Evolutionary conservation across 1,140 invertebrate genomes (phyloP), one percentile per base, ranked within the genome.

Genomic region (Forficula auricularia): DNA sequence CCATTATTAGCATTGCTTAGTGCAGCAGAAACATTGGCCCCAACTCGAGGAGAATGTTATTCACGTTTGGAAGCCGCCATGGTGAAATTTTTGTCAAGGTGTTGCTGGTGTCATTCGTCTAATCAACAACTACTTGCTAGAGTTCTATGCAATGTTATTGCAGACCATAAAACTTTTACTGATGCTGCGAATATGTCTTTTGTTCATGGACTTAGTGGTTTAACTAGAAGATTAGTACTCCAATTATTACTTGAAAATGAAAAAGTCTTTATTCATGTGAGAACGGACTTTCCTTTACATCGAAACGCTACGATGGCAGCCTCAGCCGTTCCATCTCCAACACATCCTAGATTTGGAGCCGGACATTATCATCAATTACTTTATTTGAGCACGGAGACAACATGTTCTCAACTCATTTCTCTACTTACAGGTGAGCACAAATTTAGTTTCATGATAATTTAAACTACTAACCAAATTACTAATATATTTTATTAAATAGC

Each of bases 201-300:
- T 52, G 57, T 70, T 1, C 67, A 70, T 38, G 73, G 72, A 4
- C 79, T 91, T 48, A 84, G 82, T 10, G 85, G 86, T 9, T 91
- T 92, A 57, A 84, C 84, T 9, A 71, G 87, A 15, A 72, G 86
- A 43, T 61, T 94, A 19, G 75, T 92, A 40, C 61, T 91, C 7
- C 84, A 90, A 56, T 64, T 91, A 18, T 64, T 91, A 13, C 61
- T 92, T 32, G 84, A 89, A 53, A 82, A 80, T 55, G 85, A 91
- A 58, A 84, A 82, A 50, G 72, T 84, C 31, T 65, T 75, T 8
- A 77, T 87, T 2, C 73, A 75, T 34, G 66, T 84, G 18, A 73
- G 71, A 13, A 77, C 70, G 8, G 63, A 66, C 43, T 45, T 40
- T 19, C 38, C 46, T 37, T 35, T 48, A 3, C 41, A 47, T 7